Evolutionary conservation across 2,113 vertebrate genomes (phyloP), one percentile per base, ranked within the genome.

Genomic region (Atherinomorus stipes): DNA sequence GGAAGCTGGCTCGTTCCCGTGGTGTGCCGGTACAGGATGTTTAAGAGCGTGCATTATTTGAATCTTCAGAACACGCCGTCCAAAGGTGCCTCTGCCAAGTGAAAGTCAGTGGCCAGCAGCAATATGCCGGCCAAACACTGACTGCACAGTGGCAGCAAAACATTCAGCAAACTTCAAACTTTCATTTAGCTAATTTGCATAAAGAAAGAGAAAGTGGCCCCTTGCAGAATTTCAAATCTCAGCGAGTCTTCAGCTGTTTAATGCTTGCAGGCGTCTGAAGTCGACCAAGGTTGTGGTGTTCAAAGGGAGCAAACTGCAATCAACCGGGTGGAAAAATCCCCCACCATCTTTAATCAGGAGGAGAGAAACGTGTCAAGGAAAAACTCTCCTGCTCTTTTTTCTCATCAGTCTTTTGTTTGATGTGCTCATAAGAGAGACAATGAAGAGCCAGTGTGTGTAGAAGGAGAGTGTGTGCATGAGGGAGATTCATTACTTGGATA

Each of bases 401-500:
- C 38, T 64, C 47, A 44, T 49, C 18, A 5, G 38, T 44, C 70
- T 81, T 61, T 84, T 84, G 68, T 89, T 88, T 84, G 85, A 86
- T 85, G 65, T 84, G 56, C 60, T 88, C 80, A 19, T 10, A 42
- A 80, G 82, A 83, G 80, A 85, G 67, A 85, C 47, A 15, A 21
- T 18, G 18, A 25, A 60, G 54, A 52, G 61, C 65, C 47, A 44
- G 34, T 45, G 51, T 62, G 59, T 53, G 69, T 22, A 31, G 42
- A 9, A 23, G 28, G 53, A 50, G 19, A 70, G 38, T 18, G 31
- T 23, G 54, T 47, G 70, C 57, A 76, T 45, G 56, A 50, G 81
- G 28, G 72, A 74, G 68, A 81, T 73, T 79, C 66, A 75, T 86
- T 86, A 80, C 74, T 79, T 26, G 40, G 78, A 86, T 90, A 91